These are phyloP conservation scores for Drosophila navojoa DNA, from an alignment of 1,140 invertebrate genomes.

Conservation along the genomic window DNA sequence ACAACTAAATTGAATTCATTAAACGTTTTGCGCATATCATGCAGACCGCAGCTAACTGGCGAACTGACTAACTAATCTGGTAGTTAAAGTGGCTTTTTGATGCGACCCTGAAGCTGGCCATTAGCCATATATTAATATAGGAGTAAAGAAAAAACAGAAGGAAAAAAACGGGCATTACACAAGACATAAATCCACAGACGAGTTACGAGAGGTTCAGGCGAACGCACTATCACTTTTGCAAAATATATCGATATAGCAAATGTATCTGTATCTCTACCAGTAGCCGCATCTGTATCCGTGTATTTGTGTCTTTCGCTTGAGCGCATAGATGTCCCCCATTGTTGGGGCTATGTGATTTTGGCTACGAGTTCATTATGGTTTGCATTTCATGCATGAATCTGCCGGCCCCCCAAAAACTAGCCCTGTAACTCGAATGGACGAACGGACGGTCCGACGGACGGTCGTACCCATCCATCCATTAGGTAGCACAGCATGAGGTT, in stretches of 20 bases:
- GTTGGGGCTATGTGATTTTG: slow-evolving; percentile 48
- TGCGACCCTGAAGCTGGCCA: slow-evolving; percentile 80
- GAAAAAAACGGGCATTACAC: slow-evolving; percentile 29
- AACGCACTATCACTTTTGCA: slow-evolving; percentile 80
- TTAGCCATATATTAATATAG: slow-evolving; percentile 53
- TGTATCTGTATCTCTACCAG: background rate
- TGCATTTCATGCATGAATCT: slow-evolving; percentile 82
- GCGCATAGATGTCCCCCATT: slow-evolving; percentile 40
- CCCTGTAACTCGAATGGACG: slow-evolving; percentile 20
- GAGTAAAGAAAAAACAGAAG: no score
- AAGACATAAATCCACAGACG: slow-evolving; percentile 23
- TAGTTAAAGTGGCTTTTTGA: slow-evolving; percentile 22
- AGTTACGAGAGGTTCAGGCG: slow-evolving; percentile 51
- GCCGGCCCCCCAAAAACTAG: slow-evolving; percentile 4
- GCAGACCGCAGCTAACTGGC: background rate
- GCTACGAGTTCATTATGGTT: slow-evolving; percentile 72
- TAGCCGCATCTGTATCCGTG: background rate
- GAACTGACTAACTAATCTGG: slow-evolving; percentile 4
- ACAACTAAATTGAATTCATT: slow-evolving; percentile 22
- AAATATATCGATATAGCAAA: slow-evolving; percentile 10
- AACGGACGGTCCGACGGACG: no score
- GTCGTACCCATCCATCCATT: slow-evolving; percentile 42
- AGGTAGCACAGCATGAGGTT: slow-evolving; percentile 68
- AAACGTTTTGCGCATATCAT: slow-evolving; percentile 1
- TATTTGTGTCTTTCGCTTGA: slow-evolving; percentile 17